Percentiles rank a stretch among this genome's conserved stretches.
Evolutionary conservation across 2,888 invertebrate genomes (phyloP).

Genomic region (Cataglyphis albicans): DNA sequence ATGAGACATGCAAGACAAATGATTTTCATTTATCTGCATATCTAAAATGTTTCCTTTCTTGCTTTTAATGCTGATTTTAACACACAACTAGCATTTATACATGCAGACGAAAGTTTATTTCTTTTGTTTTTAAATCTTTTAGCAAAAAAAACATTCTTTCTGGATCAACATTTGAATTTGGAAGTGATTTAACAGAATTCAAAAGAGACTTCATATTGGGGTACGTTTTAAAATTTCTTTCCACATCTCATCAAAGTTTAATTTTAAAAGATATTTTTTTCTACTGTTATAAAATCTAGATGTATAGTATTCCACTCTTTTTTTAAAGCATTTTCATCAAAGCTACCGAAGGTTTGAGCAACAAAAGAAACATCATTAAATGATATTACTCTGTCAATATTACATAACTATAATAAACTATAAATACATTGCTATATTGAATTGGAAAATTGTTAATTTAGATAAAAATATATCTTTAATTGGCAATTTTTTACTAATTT

Average conservation of each 20-base stretch:
- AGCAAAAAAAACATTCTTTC: neutral
- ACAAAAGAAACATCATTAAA: neutral
- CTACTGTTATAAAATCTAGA: neutral
- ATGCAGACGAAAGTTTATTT: neutral
- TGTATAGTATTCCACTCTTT: neutral
- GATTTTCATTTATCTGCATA: neutral
- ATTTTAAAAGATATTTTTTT: neutral
- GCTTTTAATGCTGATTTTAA: constrained; percentile 1
- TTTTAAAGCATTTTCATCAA: neutral
- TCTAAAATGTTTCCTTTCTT: neutral
- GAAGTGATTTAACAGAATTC: neutral
- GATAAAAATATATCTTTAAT: too few relatives aligned
- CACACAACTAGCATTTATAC: neutral
- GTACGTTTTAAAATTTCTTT: neutral
- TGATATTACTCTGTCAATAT: too few relatives aligned
- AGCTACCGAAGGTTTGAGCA: neutral
- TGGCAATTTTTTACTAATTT: too few relatives aligned
- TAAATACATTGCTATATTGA: too few relatives aligned
- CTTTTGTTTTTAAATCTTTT: neutral
- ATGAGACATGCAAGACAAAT: neutral
- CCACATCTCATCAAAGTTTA: constrained; percentile 6
- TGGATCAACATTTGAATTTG: neutral
- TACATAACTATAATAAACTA: too few relatives aligned
- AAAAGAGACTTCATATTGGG: neutral
- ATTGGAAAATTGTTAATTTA: too few relatives aligned